These are phyloP conservation scores for Bombus balteatus DNA, from an alignment of 1,140 invertebrate genomes.

Conservation along the genomic window DNA sequence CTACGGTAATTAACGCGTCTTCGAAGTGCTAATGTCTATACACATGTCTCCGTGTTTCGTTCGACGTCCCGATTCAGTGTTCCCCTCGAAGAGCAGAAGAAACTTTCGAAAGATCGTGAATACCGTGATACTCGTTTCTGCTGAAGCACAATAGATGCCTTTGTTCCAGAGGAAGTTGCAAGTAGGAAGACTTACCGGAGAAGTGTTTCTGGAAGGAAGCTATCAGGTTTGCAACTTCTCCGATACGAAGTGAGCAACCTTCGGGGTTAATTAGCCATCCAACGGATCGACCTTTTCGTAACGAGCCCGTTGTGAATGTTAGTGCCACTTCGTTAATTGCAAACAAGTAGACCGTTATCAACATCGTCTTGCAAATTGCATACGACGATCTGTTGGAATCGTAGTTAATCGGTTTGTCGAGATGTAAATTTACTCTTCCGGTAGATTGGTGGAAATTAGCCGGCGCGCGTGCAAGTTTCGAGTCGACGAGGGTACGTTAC, in stretches of 20 bases:
- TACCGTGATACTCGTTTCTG: not conserved
- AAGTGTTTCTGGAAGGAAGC: not conserved
- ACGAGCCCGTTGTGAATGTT: constrained; percentile 9
- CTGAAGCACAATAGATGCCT: not conserved
- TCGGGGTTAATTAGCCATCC: not conserved
- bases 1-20: constrained; percentile 39
- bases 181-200: not conserved
- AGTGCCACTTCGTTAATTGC: constrained; percentile 20
- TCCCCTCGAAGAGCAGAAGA: not conserved
- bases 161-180: not conserved
- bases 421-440: not conserved
- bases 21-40: constrained; percentile 10
- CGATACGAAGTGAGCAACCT: not conserved
- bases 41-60: too few species aligned
- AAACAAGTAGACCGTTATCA: constrained; percentile 1
- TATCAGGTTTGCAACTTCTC: not conserved
- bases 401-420: not conserved
- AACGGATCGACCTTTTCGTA: constrained; percentile 2
- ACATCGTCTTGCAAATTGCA: not conserved
- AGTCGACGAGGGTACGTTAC: not conserved
- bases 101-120: not conserved
- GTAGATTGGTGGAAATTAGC: not conserved
- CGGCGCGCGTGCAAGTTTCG: not conserved
- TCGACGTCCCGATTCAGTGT: not conserved
- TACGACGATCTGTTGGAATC: not conserved